phyloP scores from a whole-genome alignment of 2,797 vertebrate species.

The Sphenopsis melanotis region DNA sequence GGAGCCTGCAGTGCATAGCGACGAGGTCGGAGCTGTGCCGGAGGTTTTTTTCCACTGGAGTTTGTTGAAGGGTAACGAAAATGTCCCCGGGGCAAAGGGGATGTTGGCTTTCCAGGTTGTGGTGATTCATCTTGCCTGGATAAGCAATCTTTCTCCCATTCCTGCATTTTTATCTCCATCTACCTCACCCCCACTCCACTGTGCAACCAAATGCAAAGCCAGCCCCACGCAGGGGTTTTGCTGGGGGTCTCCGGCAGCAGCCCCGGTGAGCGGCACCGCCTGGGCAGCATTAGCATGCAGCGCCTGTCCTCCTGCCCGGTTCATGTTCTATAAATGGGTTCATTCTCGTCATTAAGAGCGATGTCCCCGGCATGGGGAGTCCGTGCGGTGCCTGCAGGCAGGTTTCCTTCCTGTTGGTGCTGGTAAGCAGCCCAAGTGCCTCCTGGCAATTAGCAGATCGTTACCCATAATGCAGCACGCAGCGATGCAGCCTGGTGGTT shows the following conservation, averaged over 20 bases:
- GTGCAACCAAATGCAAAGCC: background rate
- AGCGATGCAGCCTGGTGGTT: constrained; percentile 21
- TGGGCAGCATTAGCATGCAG: constrained; percentile 15
- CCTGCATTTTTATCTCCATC: background rate
- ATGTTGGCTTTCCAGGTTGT: constrained; percentile 26
- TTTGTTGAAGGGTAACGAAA: constrained; percentile 55
- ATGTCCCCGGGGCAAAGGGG: constrained; percentile 16
- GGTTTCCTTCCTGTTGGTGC: constrained; percentile 45
- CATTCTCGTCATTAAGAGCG: constrained; percentile 21
- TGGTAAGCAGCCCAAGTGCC: constrained; percentile 48
- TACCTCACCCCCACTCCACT: background rate
- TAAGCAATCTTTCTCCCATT: constrained; percentile 8
- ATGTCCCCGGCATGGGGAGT: constrained; percentile 33
- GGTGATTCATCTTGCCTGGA: constrained; percentile 30
- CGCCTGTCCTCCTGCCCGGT: background rate
- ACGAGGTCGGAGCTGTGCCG: constrained; percentile 22
- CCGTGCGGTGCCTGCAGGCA: constrained; percentile 39
- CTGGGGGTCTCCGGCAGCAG: background rate
- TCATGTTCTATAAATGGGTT: background rate
- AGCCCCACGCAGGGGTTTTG: accelerated
- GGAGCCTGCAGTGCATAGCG: constrained; percentile 53
- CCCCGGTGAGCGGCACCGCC: background rate
- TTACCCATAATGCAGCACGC: constrained; percentile 49
- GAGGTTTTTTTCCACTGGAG: constrained; percentile 54
- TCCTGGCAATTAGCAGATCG: constrained; percentile 63